Base-by-base conservation (phyloP, 2,797 vertebrate genomes). In the Glossophaga mutica region DNA sequence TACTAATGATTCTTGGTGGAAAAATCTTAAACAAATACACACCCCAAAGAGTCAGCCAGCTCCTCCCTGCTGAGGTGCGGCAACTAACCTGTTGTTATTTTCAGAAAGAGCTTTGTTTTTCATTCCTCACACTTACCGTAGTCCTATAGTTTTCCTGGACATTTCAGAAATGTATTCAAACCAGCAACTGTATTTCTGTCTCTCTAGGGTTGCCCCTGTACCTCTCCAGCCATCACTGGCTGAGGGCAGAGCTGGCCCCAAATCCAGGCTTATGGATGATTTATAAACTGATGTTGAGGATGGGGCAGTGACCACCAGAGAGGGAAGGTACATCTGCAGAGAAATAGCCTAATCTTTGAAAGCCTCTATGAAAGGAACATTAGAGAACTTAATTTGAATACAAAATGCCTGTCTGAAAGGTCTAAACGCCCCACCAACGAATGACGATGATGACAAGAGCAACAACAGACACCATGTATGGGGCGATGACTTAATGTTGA, bases 11-110 rank as follows among this genome's bases (percentile, higher is more conserved):
- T 84, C 44, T 42, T 50, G 62, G 78, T 91, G 76, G 89, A 90
- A 97, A 94, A 24, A 74, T 37, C 48, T 95, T 96, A 84, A 74
- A 57, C 32, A 94, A 82, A 95, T 22, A 57, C 22, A 84, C 29
- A 34, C 57, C 39, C 1, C 29, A 83, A 24, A 74, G 87, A 92
- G 29, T n/a, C 62, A 44, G 77, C 50, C n/a, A 52, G 50, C 59
- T 81, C 67, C 46, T 90, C 11, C 83, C 70, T 42, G n/a, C 24
- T 32, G 50, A 3, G 86, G 65, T 73, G 16, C 70, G 90, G 83
- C 24, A 57, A 48, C 21, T 89, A 26, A 37, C 68, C 42, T n/a
- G 15, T 5, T 52, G 19, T 74, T 39, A 67, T 50, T 34, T 81
- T 88, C 0, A 34, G 65, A 19, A 91, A 83, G 42, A 78, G 22